Evolutionary conservation across 2,797 vertebrate species (phyloP), one percentile per base, ranked within the genome.

Genomic region (Acrocephalus scirpaceus): DNA sequence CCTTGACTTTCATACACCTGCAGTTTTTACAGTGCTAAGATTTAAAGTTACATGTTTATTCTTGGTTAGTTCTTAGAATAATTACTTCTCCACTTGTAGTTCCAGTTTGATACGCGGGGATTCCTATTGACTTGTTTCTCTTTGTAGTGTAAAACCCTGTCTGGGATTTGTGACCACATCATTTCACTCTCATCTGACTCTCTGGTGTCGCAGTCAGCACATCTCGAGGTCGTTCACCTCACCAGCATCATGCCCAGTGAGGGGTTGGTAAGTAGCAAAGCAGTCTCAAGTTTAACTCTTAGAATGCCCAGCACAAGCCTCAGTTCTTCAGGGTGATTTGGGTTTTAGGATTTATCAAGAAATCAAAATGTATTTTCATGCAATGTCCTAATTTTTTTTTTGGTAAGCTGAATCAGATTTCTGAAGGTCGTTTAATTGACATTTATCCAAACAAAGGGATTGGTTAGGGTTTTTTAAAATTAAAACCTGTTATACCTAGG

Each of bases 151-250:
- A 99, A 99, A 97, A 98, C 98, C 80, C 97, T 99, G 96, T 36
- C 36, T 9, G 36, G 36, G 36, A 36, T 36, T 36, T 36, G 99
- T 94, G 98, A 99, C 97, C 99, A 99, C 98, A 99, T 99, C 98
- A 98, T 99, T 97, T 98, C 98, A 19, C 97, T 99, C 92, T 99
- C 99, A 62, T 99, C 99, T 14, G 98, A 99, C 96, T 98, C 98
- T 36, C 97, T 99, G 97, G 98, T 98, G 92, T 98, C 98, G 45
- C 99, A 99, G 96, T 99, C 98, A 34, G 98, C 98, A 71, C 98
- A 98, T 88, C 97, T 99, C 95, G 98, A 99, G 97, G 98, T 99
- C 44, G 98, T 98, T 97, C 98, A 98, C 95, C 98, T 98, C 88
- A 98, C 98, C 97, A 98, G 99, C 97, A 98, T 98, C 86, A 98